Evolutionary conservation across 2,113 vertebrate genomes (phyloP).

Genomic region (Alosa alosa): DNA sequence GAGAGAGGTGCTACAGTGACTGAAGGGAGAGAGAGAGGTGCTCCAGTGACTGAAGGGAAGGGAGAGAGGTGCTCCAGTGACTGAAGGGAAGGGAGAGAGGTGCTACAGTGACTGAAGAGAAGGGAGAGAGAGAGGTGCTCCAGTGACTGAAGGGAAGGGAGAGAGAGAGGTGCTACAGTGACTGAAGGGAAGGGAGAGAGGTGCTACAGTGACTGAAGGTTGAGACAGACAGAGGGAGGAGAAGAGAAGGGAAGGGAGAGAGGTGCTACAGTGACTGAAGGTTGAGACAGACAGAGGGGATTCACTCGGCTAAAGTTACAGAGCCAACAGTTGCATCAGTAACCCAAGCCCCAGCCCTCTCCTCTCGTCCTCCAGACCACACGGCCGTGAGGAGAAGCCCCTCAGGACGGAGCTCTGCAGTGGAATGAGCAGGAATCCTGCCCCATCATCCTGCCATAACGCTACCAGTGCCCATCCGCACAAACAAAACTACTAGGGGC

Average conservation of each 20-base stretch:
- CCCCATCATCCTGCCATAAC: background rate
- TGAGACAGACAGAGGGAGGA: too few relatives aligned
- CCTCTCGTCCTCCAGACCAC: background rate
- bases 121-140: too few relatives aligned
- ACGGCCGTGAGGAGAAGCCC: slow-evolving; percentile 11
- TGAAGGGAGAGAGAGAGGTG: too few relatives aligned
- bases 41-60: too few relatives aligned
- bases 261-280: slow-evolving; percentile 42
- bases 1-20: too few relatives aligned
- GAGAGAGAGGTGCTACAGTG: too few relatives aligned
- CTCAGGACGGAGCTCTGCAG: slow-evolving; percentile 41
- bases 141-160: too few relatives aligned
- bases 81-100: too few relatives aligned
- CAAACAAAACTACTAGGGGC: background rate
- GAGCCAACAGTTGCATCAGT: slow-evolving; percentile 54
- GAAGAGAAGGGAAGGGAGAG: too few relatives aligned
- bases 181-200: too few relatives aligned
- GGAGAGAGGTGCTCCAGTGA: too few relatives aligned
- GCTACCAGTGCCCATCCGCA: background rate
- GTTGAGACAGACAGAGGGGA: background rate
- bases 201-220: too few relatives aligned
- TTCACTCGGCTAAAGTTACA: slow-evolving; percentile 66
- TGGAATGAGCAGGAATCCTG: background rate
- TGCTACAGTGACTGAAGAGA: slow-evolving; percentile 44
- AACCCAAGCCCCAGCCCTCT: slow-evolving; percentile 53